Percentiles rank a stretch among this genome's conserved stretches.
These are phyloP conservation scores for Chloroclystis v-ata DNA, from an alignment of 2,888 invertebrate genomes.

Conservation along the genomic window DNA sequence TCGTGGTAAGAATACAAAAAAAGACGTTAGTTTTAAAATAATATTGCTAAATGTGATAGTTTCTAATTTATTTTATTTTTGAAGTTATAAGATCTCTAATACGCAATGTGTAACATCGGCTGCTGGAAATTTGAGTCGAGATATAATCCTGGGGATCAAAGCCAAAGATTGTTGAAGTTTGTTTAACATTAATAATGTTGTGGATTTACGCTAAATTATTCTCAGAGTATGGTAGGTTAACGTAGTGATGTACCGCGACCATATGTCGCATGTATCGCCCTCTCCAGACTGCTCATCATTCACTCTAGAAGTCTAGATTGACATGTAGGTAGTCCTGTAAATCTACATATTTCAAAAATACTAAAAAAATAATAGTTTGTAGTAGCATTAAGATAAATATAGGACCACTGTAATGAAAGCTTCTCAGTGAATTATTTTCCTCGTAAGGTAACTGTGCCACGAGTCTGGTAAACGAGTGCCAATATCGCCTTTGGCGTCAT, in stretches of 20 bases:
- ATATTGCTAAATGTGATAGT: conserved; percentile 77
- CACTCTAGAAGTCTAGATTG: conserved; percentile 69
- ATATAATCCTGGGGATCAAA: conserved; percentile 83
- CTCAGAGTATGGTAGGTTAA: conserved; percentile 62
- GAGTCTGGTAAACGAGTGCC: conserved; percentile 56
- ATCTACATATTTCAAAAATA: conserved; percentile 65
- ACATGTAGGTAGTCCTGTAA: conserved; percentile 64
- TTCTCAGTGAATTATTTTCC: conserved; percentile 52
- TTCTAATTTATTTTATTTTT: conserved; percentile 73
- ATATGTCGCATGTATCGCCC: conserved; percentile 68
- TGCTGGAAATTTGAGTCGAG: conserved; percentile 61
- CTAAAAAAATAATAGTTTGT: conserved; percentile 61
- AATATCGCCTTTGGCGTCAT: conserved; percentile 34
- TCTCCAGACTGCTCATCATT: conserved; percentile 76
- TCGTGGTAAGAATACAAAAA: conserved; percentile 66
- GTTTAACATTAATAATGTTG: conserved; percentile 76
- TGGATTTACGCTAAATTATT: conserved; percentile 76
- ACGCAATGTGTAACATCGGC: conserved; percentile 64
- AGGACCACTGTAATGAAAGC: conserved; percentile 64
- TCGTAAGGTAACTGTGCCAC: conserved; percentile 57
- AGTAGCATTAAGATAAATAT: conserved; percentile 61
- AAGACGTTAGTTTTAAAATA: conserved; percentile 75
- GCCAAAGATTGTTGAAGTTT: conserved; percentile 88
- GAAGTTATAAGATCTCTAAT: conserved; percentile 66
- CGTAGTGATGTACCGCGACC: conserved; percentile 58